Percentiles rank a stretch among this genome's conserved stretches.
These are phyloP conservation scores for Diplogasteroides magnus DNA, from an alignment of 1,140 invertebrate species.

Conservation along the genomic window DNA sequence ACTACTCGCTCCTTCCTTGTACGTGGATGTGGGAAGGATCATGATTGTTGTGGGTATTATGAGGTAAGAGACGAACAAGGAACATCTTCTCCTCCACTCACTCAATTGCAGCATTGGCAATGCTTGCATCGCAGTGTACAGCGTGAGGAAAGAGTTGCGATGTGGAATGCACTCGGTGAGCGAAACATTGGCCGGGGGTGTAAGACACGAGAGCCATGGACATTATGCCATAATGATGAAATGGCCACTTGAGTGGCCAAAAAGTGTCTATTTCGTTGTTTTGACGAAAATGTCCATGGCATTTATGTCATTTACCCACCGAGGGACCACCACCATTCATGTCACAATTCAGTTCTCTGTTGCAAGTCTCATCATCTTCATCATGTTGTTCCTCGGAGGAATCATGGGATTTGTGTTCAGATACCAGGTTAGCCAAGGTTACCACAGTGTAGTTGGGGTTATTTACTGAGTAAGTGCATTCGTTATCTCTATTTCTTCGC, in stretches of 20 bases:
- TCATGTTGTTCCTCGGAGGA: constrained; percentile 52
- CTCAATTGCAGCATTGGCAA: constrained; percentile 31
- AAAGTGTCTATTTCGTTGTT: too few species aligned
- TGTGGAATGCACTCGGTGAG: constrained; percentile 52
- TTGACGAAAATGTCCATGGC: too few species aligned
- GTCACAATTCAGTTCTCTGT: constrained; percentile 46
- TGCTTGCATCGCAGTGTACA: constrained; percentile 40
- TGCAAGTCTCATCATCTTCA: constrained; percentile 45
- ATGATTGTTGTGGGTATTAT: constrained; percentile 26
- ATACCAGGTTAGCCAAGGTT: too few species aligned
- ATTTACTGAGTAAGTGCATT: too few species aligned
- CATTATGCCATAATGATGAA: too few species aligned
- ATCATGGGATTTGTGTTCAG: constrained; percentile 53
- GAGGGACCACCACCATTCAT: too few species aligned
- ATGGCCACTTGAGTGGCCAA: neutral
- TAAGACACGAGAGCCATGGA: too few species aligned
- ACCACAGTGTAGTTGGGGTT: too few species aligned
- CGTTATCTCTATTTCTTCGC: constrained; percentile 2
- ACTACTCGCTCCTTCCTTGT: constrained; percentile 48
- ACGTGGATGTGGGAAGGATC: constrained; percentile 51
- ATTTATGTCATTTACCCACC: too few species aligned
- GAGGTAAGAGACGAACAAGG: constrained; percentile 25
- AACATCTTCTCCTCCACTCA: constrained; percentile 23
- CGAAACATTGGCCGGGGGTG: too few species aligned
- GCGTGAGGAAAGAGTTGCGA: constrained; percentile 43